These are phyloP conservation scores for Sericinus montela DNA, from an alignment of 2,888 invertebrate genomes.

Conservation along the genomic window DNA sequence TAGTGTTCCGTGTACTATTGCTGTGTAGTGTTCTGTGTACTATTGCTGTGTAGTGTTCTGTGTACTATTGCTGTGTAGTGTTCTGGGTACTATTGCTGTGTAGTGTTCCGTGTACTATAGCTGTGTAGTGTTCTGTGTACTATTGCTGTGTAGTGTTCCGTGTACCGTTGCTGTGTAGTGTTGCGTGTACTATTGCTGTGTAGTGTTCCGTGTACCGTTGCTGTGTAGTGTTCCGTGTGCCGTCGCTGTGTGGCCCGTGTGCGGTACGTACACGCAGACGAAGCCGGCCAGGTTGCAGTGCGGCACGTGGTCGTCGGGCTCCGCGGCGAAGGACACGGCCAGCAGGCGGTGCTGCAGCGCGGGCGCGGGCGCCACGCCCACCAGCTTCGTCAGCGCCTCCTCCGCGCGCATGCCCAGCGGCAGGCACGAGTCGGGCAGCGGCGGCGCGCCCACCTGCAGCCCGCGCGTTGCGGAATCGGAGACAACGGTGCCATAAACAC, in stretches of 20 bases:
- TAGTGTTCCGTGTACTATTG: too few relatives aligned
- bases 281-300: slow-evolving; percentile 93
- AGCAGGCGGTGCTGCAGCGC: slow-evolving; percentile 92
- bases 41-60: too few relatives aligned
- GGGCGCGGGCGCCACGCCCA: slow-evolving; percentile 86
- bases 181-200: too few relatives aligned
- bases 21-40: too few relatives aligned
- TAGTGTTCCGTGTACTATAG: too few relatives aligned
- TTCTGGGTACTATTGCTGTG: too few relatives aligned
- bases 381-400: slow-evolving; percentile 94
- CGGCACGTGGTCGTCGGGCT: slow-evolving; percentile 90
- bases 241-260: neutral
- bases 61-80: too few relatives aligned
- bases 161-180: too few relatives aligned
- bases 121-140: too few relatives aligned
- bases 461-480: too few relatives aligned
- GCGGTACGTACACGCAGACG: slow-evolving; percentile 89
- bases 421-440: slow-evolving; percentile 96
- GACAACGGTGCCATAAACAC: too few relatives aligned
- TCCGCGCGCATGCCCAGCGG: slow-evolving; percentile 96
- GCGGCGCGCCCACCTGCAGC: slow-evolving; percentile 89
- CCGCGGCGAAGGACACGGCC: slow-evolving; percentile 92
- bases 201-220: neutral
- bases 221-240: neutral
- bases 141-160: too few relatives aligned